phyloP scores from a whole-genome alignment of 2,888 invertebrate genomes.

The Operophtera brumata region DNA sequence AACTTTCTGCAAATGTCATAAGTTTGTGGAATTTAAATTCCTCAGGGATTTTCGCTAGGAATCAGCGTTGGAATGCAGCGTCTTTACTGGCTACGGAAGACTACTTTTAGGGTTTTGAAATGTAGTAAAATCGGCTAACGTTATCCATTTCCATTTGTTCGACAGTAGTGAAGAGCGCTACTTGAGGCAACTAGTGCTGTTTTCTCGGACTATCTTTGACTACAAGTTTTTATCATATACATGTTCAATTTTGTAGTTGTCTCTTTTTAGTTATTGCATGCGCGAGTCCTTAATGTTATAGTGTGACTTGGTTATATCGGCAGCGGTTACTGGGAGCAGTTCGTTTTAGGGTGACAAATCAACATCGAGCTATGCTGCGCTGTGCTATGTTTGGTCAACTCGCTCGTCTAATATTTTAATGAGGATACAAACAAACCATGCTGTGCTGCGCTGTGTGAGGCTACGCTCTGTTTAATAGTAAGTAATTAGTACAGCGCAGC shows the following conservation, averaged over 20 bases:
- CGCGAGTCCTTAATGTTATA: neutral
- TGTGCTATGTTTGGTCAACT: no score
- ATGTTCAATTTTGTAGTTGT: neutral
- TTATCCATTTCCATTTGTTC: conserved; percentile 6
- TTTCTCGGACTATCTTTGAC: conserved; percentile 20
- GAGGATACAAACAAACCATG: no score
- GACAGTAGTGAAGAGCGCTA: conserved; percentile 29
- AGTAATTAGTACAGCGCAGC: no score
- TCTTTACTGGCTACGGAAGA: neutral
- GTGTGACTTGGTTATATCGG: no score
- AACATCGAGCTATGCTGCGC: no score
- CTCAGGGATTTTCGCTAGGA: conserved; percentile 14
- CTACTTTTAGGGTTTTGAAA: neutral
- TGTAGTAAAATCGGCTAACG: conserved; percentile 13
- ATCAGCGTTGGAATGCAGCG: conserved; percentile 8
- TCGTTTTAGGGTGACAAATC: no score
- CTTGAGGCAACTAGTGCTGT: conserved; percentile 41
- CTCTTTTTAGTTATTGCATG: neutral
- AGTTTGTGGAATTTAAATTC: conserved; percentile 29
- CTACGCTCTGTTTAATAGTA: no score
- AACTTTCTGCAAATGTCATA: conserved; percentile 26
- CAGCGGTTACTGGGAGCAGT: no score
- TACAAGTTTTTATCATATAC: conserved; percentile 16
- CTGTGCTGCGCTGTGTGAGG: no score
- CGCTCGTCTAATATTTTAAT: no score